Evolutionary conservation across 2,113 vertebrate genomes (phyloP).

Genomic region (Chloroceryle aenea): DNA sequence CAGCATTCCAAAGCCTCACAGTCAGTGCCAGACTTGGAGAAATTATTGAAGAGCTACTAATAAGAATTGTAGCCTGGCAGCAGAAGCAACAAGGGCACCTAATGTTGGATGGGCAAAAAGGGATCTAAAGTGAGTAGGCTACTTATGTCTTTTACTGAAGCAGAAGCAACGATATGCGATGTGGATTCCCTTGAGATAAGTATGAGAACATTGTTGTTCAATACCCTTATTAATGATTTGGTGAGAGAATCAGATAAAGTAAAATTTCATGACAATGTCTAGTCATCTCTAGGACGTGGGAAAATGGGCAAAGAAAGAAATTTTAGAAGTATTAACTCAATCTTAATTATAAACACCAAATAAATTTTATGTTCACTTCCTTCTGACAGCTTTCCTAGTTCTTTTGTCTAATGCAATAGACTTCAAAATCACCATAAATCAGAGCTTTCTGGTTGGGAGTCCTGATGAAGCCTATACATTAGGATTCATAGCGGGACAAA

Average conservation of each 20-base stretch:
- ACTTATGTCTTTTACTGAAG: neutral
- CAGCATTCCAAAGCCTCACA: neutral
- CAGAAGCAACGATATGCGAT: neutral
- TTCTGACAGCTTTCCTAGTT: neutral
- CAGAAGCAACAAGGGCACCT: neutral
- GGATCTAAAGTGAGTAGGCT: neutral
- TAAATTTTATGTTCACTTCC: neutral
- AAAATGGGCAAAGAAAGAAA: neutral
- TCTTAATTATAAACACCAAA: neutral
- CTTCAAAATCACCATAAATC: neutral
- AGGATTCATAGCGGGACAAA: neutral
- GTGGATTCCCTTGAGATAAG: neutral
- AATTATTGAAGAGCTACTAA: neutral
- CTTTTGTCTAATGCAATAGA: neutral
- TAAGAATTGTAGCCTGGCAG: neutral
- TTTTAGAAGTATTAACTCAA: neutral
- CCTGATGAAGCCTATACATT: neutral
- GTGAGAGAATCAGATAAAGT: neutral
- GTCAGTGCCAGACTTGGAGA: neutral
- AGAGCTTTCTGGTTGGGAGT: neutral
- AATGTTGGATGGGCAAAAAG: neutral
- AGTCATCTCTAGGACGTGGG: neutral
- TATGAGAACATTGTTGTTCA: neutral
- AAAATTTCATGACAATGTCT: neutral
- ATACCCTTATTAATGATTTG: neutral